A percentile compares a stretch with the other conserved stretches of the same genome.
phyloP scores from a whole-genome alignment of 1,140 invertebrate species.

The Hypsibius dujardini region DNA sequence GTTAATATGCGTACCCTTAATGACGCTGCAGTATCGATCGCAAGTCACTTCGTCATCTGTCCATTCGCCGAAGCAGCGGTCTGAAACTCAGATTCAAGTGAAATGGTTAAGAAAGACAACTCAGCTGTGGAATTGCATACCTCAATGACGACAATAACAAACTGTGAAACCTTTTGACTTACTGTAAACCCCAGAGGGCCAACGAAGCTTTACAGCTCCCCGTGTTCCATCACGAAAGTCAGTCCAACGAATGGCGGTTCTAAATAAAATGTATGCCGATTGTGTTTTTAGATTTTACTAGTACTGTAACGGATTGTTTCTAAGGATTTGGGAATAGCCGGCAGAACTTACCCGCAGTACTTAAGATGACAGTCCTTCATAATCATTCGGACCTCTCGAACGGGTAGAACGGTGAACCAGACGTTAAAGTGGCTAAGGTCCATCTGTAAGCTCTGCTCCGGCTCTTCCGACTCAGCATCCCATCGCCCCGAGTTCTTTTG shows the following conservation, averaged over 20 bases:
- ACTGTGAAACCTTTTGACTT: no score
- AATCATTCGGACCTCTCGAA: neutral
- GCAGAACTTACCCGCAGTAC: no score
- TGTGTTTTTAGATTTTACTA: no score
- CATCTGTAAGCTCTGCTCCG: neutral
- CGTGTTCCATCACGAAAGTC: conserved; percentile 33
- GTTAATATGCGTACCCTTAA: conserved; percentile 8
- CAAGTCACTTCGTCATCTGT: conserved; percentile 1
- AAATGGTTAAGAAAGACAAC: no score
- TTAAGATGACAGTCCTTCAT: conserved; percentile 29
- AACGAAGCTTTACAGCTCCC: conserved; percentile 32
- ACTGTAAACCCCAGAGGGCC: conserved; percentile 33
- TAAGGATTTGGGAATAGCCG: no score
- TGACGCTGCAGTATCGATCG: conserved; percentile 5
- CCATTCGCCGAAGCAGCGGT: conserved; percentile 4
- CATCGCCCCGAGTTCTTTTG: neutral
- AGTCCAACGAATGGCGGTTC: conserved; percentile 33
- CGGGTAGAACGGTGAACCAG: neutral
- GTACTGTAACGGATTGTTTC: no score
- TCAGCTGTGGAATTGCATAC: no score
- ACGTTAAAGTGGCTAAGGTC: conserved; percentile 5
- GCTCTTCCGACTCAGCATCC: neutral
- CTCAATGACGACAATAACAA: no score
- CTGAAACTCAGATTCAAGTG: no score
- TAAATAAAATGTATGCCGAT: no score